These are phyloP conservation scores for Pachypanchax playfairii DNA, from an alignment of 2,113 vertebrate species.

Conservation along the genomic window DNA sequence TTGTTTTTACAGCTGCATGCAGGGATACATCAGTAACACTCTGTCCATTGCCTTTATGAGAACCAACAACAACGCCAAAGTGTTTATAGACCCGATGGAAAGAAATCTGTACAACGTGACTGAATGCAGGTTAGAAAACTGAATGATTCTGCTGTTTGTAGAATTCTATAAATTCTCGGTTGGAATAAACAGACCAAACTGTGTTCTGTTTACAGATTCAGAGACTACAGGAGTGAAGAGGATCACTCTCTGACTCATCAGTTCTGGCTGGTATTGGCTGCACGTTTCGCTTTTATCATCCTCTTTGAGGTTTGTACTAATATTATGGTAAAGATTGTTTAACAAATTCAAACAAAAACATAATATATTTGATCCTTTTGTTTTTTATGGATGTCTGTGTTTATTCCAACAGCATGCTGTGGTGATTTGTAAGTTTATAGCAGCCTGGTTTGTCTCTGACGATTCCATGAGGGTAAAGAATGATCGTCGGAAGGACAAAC, in stretches of 20 bases:
- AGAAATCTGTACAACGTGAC: constrained; percentile 47
- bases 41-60: too few species aligned
- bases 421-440: too few species aligned
- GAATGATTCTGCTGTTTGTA: neutral
- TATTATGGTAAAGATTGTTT: neutral
- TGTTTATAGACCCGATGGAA: constrained; percentile 29
- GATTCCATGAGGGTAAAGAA: too few species aligned
- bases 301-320: constrained; percentile 86
- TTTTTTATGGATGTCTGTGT: too few species aligned
- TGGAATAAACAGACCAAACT: neutral
- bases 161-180: neutral
- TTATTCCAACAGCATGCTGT: too few species aligned
- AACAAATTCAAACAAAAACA: neutral
- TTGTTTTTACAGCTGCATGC: too few species aligned
- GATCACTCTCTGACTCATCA: constrained; percentile 84
- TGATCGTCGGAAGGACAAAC: too few species aligned
- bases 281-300: constrained; percentile 90
- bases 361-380: too few species aligned
- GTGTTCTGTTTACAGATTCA: constrained; percentile 81
- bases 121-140: constrained; percentile 84
- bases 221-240: constrained; percentile 81
- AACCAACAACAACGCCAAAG: too few species aligned
- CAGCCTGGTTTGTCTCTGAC: too few species aligned
- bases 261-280: constrained; percentile 90
- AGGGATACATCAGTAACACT: too few species aligned